Percentiles rank a stretch among this genome's conserved stretches.
Conservation (phyloP, 2,888 invertebrate genomes). For the Graphium colonna region DNA sequence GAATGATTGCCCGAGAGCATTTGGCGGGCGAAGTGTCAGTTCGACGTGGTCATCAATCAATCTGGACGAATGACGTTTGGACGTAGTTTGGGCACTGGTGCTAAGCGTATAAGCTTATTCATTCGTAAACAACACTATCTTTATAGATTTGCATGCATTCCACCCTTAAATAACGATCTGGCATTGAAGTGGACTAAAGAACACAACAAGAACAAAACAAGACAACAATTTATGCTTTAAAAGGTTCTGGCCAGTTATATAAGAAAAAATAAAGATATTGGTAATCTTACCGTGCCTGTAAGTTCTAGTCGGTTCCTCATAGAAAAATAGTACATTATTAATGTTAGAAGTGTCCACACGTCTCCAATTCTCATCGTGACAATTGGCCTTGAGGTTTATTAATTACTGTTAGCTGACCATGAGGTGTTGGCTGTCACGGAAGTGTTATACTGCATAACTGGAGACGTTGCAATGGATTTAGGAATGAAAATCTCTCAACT, state of each 20-base stretch:
- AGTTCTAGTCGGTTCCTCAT: not conserved
- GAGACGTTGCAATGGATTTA: not conserved
- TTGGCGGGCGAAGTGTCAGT: slow-evolving; percentile 7
- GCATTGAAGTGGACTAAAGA: no score
- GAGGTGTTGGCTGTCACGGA: not conserved
- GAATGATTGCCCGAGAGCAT: slow-evolving; percentile 10
- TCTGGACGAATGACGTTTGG: slow-evolving; percentile 11
- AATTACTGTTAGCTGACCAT: not conserved
- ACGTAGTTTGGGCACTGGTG: not conserved
- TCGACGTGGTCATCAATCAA: slow-evolving; percentile 14
- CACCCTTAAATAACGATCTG: no score
- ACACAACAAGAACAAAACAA: no score
- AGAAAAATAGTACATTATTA: not conserved
- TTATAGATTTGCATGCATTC: no score
- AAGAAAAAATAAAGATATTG: no score
- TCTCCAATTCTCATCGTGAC: not conserved
- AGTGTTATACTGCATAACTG: not conserved
- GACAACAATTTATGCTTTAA: no score
- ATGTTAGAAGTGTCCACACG: not conserved
- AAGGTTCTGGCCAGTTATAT: no score
- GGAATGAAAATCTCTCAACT: not conserved
- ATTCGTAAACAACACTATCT: no score
- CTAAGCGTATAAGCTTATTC: not conserved
- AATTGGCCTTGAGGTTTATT: not conserved
- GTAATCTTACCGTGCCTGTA: no score